A percentile compares a stretch with the other conserved stretches of the same genome.
phyloP scores from a whole-genome alignment of 2,888 invertebrate genomes.

The Noctua comes region DNA sequence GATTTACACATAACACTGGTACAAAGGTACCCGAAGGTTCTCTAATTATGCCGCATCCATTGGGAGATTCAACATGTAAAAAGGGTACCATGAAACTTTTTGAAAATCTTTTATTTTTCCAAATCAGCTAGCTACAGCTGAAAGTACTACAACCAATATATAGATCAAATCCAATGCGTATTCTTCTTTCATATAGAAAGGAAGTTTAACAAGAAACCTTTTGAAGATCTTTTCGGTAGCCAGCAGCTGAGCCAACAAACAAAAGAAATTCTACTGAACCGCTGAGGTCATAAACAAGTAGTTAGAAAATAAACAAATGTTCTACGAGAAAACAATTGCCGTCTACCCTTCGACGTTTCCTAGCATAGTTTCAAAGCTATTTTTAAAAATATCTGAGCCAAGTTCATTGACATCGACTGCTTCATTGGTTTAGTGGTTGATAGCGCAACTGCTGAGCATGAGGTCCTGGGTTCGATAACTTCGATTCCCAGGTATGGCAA shows the following conservation, averaged over 20 bases:
- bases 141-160: not conserved
- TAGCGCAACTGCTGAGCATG: not conserved
- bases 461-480: not conserved
- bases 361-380: slow-evolving; percentile 6
- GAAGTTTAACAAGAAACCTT: not conserved
- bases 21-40: not conserved
- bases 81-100: not conserved
- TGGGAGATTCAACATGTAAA: not conserved
- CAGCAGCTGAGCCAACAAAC: not conserved
- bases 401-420: slow-evolving; percentile 39
- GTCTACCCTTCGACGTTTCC: slow-evolving; percentile 8
- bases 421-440: too few relatives aligned
- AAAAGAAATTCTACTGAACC: slow-evolving; percentile 20
- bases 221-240: not conserved
- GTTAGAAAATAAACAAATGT: slow-evolving; percentile 22
- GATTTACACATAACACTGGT: not conserved
- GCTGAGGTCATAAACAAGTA: slow-evolving; percentile 2
- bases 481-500: not conserved
- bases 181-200: not conserved
- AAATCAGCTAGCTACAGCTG: not conserved
- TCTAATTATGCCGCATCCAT: not conserved
- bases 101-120: not conserved
- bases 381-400: slow-evolving; percentile 39
- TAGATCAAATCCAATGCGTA: not conserved
- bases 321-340: slow-evolving; percentile 26